phyloP scores from a whole-genome alignment of 2,797 vertebrate species.

The Pogoniulus pusillus region DNA sequence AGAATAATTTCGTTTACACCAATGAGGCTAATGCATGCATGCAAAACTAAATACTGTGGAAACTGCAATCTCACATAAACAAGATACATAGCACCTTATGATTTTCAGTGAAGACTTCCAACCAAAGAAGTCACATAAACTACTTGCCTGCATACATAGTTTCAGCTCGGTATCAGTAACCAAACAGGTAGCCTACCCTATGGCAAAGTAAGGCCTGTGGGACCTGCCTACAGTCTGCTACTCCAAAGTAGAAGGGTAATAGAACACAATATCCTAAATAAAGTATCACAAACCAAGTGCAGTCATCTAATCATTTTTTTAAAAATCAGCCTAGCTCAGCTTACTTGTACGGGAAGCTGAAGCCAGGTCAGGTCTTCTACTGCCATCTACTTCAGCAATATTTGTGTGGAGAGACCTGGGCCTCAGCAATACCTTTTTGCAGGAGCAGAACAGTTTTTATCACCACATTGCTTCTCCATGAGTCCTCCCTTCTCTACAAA shows the following conservation, averaged over 20 bases:
- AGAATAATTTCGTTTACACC: background rate
- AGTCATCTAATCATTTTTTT: no score
- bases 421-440: background rate
- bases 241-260: no score
- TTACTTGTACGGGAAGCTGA: background rate
- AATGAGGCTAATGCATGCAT: fast-evolving
- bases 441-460: background rate
- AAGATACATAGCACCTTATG: background rate
- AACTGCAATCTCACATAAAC: background rate
- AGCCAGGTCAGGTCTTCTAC: background rate
- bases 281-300: background rate
- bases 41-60: background rate
- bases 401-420: background rate
- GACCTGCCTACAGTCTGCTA: background rate
- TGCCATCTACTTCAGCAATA: background rate
- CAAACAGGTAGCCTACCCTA: background rate
- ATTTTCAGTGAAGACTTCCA: background rate
- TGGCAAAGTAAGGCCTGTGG: background rate
- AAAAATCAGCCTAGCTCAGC: background rate
- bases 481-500: background rate
- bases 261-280: fast-evolving
- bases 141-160: background rate
- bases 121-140: background rate
- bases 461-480: background rate
- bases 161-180: background rate